These are phyloP conservation scores for Electrona antarctica DNA, from an alignment of 2,113 vertebrate genomes.

Conservation along the genomic window DNA sequence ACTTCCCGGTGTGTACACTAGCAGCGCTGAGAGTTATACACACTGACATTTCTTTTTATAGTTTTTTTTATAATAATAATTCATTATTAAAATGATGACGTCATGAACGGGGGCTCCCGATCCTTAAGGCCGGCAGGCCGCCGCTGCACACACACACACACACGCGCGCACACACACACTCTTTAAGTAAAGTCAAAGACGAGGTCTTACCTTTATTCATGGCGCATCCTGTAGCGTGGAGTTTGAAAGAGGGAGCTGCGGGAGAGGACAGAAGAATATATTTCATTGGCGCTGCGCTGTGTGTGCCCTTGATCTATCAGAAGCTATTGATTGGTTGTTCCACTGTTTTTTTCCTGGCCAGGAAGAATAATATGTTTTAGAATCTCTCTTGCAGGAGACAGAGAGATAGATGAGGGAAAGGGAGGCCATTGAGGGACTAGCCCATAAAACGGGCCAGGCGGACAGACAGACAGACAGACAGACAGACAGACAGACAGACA, in stretches of 20 bases:
- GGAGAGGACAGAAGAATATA: slow-evolving; percentile 40
- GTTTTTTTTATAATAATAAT: too few species aligned
- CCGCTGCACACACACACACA: background rate
- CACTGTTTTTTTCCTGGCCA: slow-evolving; percentile 8
- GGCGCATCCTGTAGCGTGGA: slow-evolving; percentile 59
- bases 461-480: background rate
- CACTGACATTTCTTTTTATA: too few species aligned
- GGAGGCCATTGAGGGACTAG: slow-evolving; percentile 1
- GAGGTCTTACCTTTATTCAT: slow-evolving; percentile 71
- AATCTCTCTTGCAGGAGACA: slow-evolving; percentile 38
- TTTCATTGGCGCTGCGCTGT: slow-evolving; percentile 24
- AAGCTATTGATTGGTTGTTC: slow-evolving; percentile 9
- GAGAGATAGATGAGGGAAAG: slow-evolving; percentile 28
- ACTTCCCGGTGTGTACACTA: too few species aligned
- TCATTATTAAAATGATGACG: too few species aligned
- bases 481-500: too few species aligned
- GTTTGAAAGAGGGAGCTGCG: slow-evolving; percentile 65
- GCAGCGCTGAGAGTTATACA: too few species aligned
- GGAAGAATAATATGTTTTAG: slow-evolving; percentile 40
- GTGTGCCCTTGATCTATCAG: slow-evolving; percentile 34
- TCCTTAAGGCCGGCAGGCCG: too few species aligned
- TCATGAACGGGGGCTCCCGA: too few species aligned
- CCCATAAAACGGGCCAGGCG: slow-evolving; percentile 35
- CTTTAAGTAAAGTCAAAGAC: background rate
- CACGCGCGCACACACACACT: background rate